phyloP scores from a whole-genome alignment of 2,888 invertebrate species.

The Leucophenga maculata region DNA sequence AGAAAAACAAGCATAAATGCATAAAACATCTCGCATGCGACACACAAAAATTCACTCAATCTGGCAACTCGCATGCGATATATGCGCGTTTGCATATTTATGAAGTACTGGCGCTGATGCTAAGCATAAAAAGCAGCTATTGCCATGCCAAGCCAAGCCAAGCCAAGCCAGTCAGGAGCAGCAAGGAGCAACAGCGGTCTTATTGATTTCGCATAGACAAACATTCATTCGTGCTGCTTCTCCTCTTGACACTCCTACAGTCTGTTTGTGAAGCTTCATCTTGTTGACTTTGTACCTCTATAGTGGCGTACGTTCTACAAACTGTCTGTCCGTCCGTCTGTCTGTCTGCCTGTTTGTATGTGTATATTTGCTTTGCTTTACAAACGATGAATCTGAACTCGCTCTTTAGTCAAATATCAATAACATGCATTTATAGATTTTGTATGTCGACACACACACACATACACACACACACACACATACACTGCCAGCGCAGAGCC shows the following conservation, averaged over 20 bases:
- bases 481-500: no score
- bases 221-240: no score
- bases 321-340: no score
- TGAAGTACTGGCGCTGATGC: neutral
- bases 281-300: neutral
- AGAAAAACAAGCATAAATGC: neutral
- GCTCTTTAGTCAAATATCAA: constrained; percentile 9
- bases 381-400: constrained; percentile 3
- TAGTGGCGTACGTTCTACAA: neutral
- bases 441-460: neutral
- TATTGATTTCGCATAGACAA: neutral
- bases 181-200: neutral
- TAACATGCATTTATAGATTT: constrained; percentile 3
- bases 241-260: no score
- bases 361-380: neutral
- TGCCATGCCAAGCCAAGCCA: no score
- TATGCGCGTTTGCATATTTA: constrained; percentile 3
- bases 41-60: neutral
- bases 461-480: neutral
- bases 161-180: no score
- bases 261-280: neutral
- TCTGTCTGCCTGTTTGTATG: neutral
- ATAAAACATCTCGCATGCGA: constrained; percentile 5
- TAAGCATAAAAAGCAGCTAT: neutral
- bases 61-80: constrained; percentile 1